Evolutionary conservation across 2,797 vertebrate species (phyloP).

Genomic region (Darevskia mixta): DNA sequence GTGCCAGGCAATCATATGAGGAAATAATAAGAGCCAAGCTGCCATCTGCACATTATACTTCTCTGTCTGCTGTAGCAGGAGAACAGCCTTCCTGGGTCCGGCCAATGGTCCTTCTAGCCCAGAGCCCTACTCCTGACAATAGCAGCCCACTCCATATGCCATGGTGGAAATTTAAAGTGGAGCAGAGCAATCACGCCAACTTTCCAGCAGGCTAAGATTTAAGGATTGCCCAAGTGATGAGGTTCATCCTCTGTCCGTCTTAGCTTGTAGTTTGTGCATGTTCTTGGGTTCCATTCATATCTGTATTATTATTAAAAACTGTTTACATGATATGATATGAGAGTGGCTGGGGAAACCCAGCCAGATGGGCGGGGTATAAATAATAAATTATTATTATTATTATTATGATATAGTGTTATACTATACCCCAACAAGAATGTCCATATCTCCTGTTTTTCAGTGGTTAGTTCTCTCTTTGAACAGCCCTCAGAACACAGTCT

Average conservation of each 20-base stretch:
- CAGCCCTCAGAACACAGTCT: too few species aligned
- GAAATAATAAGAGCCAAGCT: neutral
- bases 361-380: too few species aligned
- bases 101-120: neutral
- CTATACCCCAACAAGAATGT: neutral
- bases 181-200: neutral
- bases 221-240: neutral
- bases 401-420: neutral
- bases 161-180: neutral
- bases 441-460: too few species aligned
- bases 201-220: neutral
- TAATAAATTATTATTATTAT: too few species aligned
- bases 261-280: neutral
- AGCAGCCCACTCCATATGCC: neutral
- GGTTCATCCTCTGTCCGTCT: neutral
- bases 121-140: neutral
- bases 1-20: neutral
- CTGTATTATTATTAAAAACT: neutral
- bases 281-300: neutral
- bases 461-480: too few species aligned
- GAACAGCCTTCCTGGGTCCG: neutral
- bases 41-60: constrained; percentile 1
- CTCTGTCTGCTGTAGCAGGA: neutral
- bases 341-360: too few species aligned
- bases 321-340: neutral